Base-by-base conservation (phyloP, 2,113 vertebrate genomes). In the Mormoops blainvillei region DNA sequence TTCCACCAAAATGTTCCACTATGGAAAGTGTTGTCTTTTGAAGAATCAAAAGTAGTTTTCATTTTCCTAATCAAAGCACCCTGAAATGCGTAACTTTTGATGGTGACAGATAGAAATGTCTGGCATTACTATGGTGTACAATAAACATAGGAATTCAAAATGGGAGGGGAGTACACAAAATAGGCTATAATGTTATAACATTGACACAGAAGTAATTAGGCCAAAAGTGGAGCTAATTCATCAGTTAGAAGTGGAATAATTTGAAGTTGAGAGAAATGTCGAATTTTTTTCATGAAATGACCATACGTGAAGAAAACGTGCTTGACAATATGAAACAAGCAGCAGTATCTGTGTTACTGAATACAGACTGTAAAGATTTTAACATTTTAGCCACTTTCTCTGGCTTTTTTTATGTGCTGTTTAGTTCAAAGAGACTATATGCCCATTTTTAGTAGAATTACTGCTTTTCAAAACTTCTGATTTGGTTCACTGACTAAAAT, bases 211-310 rank as follows among this genome's bases (percentile, higher is more conserved):
- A 18, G 26, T 45, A 58, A 26, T 54, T 45, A 33, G 18, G 8
- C 8, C 10, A 16, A 70, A 91, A 84, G 11, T 65, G 48, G 4
- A 13, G 50, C 36, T 56, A 85, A 58, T 50, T 4, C 33, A 38
- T 82, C 48, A 88, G 92, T 95, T 41, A 80, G 68, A 38, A 84
- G 33, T 50, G 8, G n/a, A 94, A 18, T 78, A 52, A 14, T 84
- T 54, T 52, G n/a, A 83, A 45, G 4, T 68, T 43, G 68, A 68
- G n/a, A 52, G 22, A 67, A 68, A 48, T 24, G 4, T 63, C 77
- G n/a, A 93, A 80, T 87, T 91, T 89, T 89, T 61, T 80, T 93
- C 84, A 71, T 87, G 80, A 90, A 89, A 74, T 85, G 10, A 74
- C n/a, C 61, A 0, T 38, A 83, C 78, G 8, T 71, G 76, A 77